Percentiles rank a stretch among this genome's conserved stretches.
Evolutionary conservation across 2,888 invertebrate species (phyloP).

Genomic region (Drosophila kambysellisi): DNA sequence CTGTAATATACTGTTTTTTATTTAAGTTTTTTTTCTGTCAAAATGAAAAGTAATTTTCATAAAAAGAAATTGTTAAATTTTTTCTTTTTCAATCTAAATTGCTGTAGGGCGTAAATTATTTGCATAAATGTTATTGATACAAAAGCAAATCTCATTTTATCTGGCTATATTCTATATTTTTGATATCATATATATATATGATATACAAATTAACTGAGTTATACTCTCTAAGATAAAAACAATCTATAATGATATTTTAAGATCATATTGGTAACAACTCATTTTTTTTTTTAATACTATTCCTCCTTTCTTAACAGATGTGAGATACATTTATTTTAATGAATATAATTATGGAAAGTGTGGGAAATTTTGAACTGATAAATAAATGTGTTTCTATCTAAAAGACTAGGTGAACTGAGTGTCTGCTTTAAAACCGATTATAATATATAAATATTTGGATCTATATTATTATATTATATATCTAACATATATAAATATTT

Average conservation of each 20-base stretch:
- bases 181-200: neutral
- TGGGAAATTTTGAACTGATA: neutral
- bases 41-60: neutral
- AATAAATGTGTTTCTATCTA: neutral
- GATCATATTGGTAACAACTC: neutral
- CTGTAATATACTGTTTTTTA: neutral
- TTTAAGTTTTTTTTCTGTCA: neutral
- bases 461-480: neutral
- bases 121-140: neutral
- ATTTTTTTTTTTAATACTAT: neutral
- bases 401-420: neutral
- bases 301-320: neutral
- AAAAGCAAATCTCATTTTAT: neutral
- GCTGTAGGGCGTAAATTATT: neutral
- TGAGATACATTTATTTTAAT: accelerated
- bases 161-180: neutral
- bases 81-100: neutral
- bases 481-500: neutral
- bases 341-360: neutral
- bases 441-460: too few relatives aligned
- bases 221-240: neutral
- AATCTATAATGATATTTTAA: neutral
- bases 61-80: neutral
- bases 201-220: neutral
- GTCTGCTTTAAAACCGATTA: neutral